These are phyloP conservation scores for Bovichtus variegatus DNA, from an alignment of 2,797 vertebrate genomes.

Conservation along the genomic window DNA sequence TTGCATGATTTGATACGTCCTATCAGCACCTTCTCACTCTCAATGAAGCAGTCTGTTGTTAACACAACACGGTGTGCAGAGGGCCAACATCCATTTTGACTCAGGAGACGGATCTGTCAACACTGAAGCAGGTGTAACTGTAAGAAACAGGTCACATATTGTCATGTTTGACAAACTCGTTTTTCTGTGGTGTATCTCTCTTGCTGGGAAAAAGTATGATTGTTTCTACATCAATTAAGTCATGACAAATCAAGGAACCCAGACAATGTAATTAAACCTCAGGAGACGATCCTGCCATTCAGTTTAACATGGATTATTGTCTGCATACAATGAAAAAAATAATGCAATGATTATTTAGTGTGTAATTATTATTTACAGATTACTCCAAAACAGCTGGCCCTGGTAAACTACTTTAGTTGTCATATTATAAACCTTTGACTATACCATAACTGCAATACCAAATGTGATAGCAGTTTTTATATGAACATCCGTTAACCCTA, in stretches of 20 bases:
- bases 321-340: background rate
- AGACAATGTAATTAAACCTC: background rate
- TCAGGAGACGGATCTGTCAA: constrained; percentile 18
- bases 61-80: background rate
- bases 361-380: background rate
- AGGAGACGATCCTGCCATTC: background rate
- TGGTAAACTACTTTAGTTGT: background rate
- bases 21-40: background rate
- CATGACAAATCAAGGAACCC: background rate
- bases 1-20: background rate
- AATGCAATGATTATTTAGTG: background rate
- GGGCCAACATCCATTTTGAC: background rate
- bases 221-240: constrained; percentile 9
- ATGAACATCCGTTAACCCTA: background rate
- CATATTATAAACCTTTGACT: background rate
- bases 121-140: constrained; percentile 17
- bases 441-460: too few relatives aligned
- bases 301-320: background rate
- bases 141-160: constrained; percentile 31
- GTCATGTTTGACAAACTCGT: constrained; percentile 55
- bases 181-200: constrained; percentile 46
- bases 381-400: background rate
- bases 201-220: constrained; percentile 42
- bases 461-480: background rate
- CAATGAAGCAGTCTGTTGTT: background rate